phyloP scores from a whole-genome alignment of 2,888 invertebrate genomes.

The Lycophotia porphyrea region DNA sequence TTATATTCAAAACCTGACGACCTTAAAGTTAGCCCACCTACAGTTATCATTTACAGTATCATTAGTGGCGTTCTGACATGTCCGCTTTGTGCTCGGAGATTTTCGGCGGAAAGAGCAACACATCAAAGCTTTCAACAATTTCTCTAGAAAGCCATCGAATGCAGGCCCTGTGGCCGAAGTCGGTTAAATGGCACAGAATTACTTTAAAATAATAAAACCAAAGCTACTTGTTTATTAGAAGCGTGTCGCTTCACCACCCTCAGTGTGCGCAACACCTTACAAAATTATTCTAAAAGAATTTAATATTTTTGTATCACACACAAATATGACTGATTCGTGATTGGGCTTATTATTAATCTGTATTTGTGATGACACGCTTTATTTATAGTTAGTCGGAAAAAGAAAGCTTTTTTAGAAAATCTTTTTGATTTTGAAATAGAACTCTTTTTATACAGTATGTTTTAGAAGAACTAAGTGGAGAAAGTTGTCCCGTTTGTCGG shows the following conservation, averaged over 20 bases:
- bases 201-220: neutral
- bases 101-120: neutral
- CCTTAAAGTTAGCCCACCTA: neutral
- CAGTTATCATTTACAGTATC: neutral
- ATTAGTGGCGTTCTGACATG: neutral
- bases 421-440: neutral
- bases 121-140: neutral
- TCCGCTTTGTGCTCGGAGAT: neutral
- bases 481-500: neutral
- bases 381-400: slow-evolving; percentile 57
- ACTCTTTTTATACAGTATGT: neutral
- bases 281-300: slow-evolving; percentile 52
- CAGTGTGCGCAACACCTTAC: slow-evolving; percentile 51
- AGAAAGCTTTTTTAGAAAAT: slow-evolving; percentile 15
- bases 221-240: neutral
- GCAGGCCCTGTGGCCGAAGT: neutral
- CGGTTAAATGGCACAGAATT: neutral
- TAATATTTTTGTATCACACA: slow-evolving; percentile 64
- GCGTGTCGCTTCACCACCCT: neutral
- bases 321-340: slow-evolving; percentile 73
- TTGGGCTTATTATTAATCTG: slow-evolving; percentile 69
- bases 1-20: no score
- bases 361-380: slow-evolving; percentile 70
- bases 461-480: no score
- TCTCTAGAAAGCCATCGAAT: neutral